Evolutionary conservation across 2,888 invertebrate species (phyloP), one percentile per base, ranked within the genome.

Genomic region (Pterobdella sp.): DNA sequence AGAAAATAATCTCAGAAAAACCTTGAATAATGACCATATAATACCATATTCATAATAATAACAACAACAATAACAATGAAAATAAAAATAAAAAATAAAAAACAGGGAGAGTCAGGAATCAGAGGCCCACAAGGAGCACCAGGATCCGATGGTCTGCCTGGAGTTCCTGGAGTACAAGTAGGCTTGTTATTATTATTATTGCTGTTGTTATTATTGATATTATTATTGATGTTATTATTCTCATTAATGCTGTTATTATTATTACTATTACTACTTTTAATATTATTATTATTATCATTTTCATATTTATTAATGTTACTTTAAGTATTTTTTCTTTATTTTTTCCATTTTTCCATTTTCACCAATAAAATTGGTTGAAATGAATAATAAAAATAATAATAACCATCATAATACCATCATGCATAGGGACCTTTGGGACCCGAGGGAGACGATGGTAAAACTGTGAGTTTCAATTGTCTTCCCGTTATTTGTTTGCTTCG

Each of bases 391-490:
- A 63, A 14, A 26, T 63, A 7, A 7, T 63, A 7, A 26, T n/a
- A 63, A 63, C 31, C 3, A 31, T 3, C 35, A 34, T 29, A 7
- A 14, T 29, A 2, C 35, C 14, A 7, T 37, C 31, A 37, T 34
- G 35, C 36, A 1, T 22, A 71, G 71, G 71, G 71, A 60, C 63
- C 71, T 26, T 29, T 22, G n/a, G 71, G 71, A 60, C 63, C 71
- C 0, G 71, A 71, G 35, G 71, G 71, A 49, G 71, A 71, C 34
- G 71, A 71, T 63, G 71, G 71, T 34, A 71, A 56, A 71, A 22
- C 52, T n/a, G 71, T 71, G 71, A 71, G 71, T 71, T 60, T n/a
- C 18, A n/a, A n/a, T n/a, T n/a, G n/a, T n/a, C n/a, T 68, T 2
- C 18, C 34, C n/a, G 29, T n/a, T n/a, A 32, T 34, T 2, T 0